Evolutionary conservation across 2,797 vertebrate genomes (phyloP).

Genomic region (Danionella dracula): DNA sequence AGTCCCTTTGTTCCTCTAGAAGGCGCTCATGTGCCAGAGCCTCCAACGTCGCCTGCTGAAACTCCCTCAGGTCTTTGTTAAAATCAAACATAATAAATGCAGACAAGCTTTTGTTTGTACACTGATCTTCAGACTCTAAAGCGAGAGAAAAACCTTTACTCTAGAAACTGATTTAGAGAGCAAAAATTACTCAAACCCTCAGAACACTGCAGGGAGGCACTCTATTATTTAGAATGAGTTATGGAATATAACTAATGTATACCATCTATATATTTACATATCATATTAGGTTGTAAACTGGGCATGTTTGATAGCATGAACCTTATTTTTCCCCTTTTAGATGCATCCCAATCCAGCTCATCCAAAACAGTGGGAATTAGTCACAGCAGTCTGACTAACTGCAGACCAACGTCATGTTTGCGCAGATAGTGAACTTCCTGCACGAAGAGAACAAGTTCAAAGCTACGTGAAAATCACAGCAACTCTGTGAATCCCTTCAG

Average conservation of each 20-base stretch:
- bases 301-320: not conserved
- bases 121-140: slow-evolving; percentile 15
- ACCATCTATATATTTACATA: no score
- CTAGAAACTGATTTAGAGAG: not conserved
- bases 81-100: slow-evolving; percentile 34
- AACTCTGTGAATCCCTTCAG: not conserved
- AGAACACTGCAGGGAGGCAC: not conserved
- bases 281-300: not conserved
- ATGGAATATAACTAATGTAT: not conserved
- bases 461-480: not conserved
- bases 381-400: slow-evolving; percentile 30
- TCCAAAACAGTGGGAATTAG: slow-evolving; percentile 20
- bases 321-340: not conserved
- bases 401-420: slow-evolving; percentile 21
- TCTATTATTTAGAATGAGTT: no score
- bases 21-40: slow-evolving; percentile 10
- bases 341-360: slow-evolving; percentile 13
- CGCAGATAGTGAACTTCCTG: not conserved
- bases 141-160: not conserved
- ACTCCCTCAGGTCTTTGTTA: slow-evolving; percentile 41
- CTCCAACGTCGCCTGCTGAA: not conserved
- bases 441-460: not conserved
- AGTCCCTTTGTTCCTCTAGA: slow-evolving; percentile 18
- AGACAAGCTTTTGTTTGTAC: slow-evolving; percentile 29
- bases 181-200: not conserved